A percentile compares a stretch with the other conserved stretches of the same genome.
Evolutionary conservation across 2,113 vertebrate species (phyloP).

Genomic region (Corvus cornix): DNA sequence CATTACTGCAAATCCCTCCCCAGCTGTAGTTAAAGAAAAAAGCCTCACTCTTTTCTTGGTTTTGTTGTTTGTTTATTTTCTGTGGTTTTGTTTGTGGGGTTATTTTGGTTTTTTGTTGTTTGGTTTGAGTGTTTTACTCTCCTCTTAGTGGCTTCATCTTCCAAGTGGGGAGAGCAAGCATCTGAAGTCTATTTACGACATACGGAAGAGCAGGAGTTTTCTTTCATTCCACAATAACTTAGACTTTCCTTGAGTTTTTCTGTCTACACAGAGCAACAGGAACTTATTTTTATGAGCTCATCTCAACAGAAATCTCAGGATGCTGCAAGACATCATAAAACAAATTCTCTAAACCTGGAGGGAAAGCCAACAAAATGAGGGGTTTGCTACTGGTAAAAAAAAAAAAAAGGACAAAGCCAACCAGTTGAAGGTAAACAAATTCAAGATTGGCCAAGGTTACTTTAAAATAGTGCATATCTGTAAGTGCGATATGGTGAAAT

Average conservation of each 20-base stretch:
- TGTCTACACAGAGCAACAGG: not conserved
- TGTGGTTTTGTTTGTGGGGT: not conserved
- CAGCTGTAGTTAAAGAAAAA: not conserved
- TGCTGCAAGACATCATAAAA: not conserved
- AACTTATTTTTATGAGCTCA: not conserved
- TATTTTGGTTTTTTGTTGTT: not conserved
- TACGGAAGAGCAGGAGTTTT: not conserved
- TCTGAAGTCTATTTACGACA: not conserved
- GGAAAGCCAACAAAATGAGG: not conserved
- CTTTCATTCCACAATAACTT: not conserved
- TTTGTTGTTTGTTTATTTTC: not conserved
- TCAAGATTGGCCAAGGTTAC: not conserved
- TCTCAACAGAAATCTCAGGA: not conserved
- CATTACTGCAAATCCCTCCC: not conserved
- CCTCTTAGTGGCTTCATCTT: not conserved
- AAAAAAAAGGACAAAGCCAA: not conserved
- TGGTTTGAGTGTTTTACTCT: not conserved
- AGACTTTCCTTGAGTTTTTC: not conserved
- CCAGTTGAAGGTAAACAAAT: not conserved
- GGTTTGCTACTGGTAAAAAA: not conserved
- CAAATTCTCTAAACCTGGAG: not conserved
- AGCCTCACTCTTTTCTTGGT: not conserved
- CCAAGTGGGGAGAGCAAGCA: not conserved
- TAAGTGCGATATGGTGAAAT: not conserved
- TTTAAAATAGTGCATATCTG: not conserved